A percentile compares a stretch with the other conserved stretches of the same genome.
phyloP scores from a whole-genome alignment of 1,140 invertebrate species.

The Procambarus virginalis region DNA sequence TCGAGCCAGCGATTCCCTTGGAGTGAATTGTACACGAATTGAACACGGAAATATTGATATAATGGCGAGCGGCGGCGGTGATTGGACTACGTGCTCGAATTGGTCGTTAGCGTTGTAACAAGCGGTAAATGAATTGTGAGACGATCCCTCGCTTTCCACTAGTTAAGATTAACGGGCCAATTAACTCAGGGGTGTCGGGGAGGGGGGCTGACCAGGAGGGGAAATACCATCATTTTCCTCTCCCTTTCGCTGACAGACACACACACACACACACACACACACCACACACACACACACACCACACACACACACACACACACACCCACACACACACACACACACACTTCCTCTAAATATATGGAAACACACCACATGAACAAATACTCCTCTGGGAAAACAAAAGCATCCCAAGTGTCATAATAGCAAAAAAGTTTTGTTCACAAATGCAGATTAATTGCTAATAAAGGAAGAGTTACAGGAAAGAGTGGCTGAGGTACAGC shows the following conservation, averaged over 20 bases:
- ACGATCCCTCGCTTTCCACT: neutral
- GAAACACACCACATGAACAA: too few species aligned
- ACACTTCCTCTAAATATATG: too few species aligned
- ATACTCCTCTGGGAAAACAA: too few species aligned
- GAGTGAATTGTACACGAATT: neutral
- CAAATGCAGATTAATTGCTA: too few species aligned
- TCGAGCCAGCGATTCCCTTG: neutral
- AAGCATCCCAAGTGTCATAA: too few species aligned
- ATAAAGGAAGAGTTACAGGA: too few species aligned
- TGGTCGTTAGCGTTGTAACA: conserved; percentile 8
- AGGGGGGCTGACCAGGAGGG: neutral
- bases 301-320: neutral
- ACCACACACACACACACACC: conserved; percentile 17
- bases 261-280: neutral
- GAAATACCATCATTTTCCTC: too few species aligned
- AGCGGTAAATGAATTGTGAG: conserved; percentile 9
- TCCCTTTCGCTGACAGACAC: neutral
- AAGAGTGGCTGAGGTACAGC: too few species aligned
- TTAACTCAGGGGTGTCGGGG: neutral
- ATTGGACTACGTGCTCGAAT: neutral
- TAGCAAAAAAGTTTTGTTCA: too few species aligned
- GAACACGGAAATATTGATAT: neutral
- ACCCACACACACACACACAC: too few species aligned
- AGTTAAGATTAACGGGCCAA: conserved; percentile 1
- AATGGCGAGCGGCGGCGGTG: neutral